Conservation (phyloP, 1,140 invertebrate genomes). For the Drosophila guanche region DNA sequence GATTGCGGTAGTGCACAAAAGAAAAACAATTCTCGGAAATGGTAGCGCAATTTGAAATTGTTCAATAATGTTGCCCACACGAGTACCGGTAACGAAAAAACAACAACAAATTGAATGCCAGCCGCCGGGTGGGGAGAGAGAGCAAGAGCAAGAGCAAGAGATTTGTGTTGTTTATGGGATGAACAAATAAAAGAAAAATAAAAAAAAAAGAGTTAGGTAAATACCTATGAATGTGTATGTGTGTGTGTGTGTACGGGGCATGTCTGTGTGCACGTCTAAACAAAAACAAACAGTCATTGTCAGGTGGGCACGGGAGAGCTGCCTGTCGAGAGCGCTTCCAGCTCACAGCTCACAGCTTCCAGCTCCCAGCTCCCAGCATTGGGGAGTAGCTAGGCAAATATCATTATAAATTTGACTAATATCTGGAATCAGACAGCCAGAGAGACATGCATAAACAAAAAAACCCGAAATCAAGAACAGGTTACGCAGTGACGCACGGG, state of each 20-base stretch:
- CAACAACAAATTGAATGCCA: conserved; percentile 2
- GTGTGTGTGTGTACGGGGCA: neutral
- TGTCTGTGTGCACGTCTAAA: conserved; percentile 30
- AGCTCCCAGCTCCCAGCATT: neutral
- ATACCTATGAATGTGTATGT: conserved; percentile 5
- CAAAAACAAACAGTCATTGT: conserved; percentile 58
- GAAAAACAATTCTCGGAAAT: conserved; percentile 62
- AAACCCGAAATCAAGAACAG: conserved; percentile 39
- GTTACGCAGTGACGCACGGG: conserved; percentile 37
- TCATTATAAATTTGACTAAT: conserved; percentile 50
- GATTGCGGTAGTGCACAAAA: conserved; percentile 25
- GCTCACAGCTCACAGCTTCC: neutral
- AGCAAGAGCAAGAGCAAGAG: conserved; percentile 6
- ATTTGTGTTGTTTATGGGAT: conserved; percentile 56
- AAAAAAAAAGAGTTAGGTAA: conserved; percentile 21
- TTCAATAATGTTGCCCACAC: conserved; percentile 36
- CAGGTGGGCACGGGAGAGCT: conserved; percentile 36
- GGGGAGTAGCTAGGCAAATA: conserved; percentile 12
- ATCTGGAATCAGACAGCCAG: conserved; percentile 22
- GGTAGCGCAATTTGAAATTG: conserved; percentile 56
- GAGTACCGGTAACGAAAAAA: conserved; percentile 25
- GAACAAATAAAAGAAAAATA: conserved; percentile 43
- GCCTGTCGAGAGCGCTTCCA: conserved; percentile 7
- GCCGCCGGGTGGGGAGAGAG: conserved; percentile 19
- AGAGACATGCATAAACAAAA: neutral